These are phyloP conservation scores for Hirtodrosophila cameraria DNA, from an alignment of 2,888 invertebrate genomes.

Conservation along the genomic window DNA sequence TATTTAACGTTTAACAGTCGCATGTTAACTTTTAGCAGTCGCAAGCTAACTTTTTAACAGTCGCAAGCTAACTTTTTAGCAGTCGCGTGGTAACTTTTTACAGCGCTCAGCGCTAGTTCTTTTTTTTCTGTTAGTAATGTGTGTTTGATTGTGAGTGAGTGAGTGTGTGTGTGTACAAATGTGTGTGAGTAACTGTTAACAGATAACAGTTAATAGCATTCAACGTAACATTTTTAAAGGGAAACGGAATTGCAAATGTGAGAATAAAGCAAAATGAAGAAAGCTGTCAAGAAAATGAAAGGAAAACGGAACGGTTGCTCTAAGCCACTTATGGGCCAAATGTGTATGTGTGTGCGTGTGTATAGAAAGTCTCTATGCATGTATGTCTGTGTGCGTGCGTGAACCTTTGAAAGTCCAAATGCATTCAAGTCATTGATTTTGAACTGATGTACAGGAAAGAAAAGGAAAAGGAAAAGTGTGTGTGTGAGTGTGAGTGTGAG, in stretches of 20 bases:
- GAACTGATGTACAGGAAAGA: not conserved
- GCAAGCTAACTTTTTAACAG: slow-evolving; percentile 39
- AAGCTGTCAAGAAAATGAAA: slow-evolving; percentile 32
- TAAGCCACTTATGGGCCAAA: slow-evolving; percentile 32
- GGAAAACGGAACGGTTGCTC: slow-evolving; percentile 22
- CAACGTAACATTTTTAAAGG: slow-evolving; percentile 35
- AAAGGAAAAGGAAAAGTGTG: not conserved
- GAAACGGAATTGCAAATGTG: slow-evolving; percentile 37
- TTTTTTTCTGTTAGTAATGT: slow-evolving; percentile 14
- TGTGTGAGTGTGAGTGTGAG: not conserved
- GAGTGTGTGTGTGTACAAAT: slow-evolving; percentile 5
- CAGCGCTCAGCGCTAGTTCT: slow-evolving; percentile 40
- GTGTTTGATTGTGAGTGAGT: not conserved
- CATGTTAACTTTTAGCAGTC: slow-evolving; percentile 41
- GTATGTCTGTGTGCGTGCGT: not conserved
- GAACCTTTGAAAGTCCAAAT: slow-evolving; percentile 1
- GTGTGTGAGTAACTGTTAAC: slow-evolving; percentile 46
- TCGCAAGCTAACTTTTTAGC: slow-evolving; percentile 42
- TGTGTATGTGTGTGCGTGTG: slow-evolving; percentile 5
- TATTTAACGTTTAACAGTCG: slow-evolving; percentile 33
- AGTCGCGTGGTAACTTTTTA: slow-evolving; percentile 38
- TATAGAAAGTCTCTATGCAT: slow-evolving; percentile 1
- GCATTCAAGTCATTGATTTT: slow-evolving; percentile 20
- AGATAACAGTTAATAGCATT: slow-evolving; percentile 58
- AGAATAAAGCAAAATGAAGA: slow-evolving; percentile 25